Base-by-base conservation (phyloP, 2,113 vertebrate species). In the Callipepla squamata region DNA sequence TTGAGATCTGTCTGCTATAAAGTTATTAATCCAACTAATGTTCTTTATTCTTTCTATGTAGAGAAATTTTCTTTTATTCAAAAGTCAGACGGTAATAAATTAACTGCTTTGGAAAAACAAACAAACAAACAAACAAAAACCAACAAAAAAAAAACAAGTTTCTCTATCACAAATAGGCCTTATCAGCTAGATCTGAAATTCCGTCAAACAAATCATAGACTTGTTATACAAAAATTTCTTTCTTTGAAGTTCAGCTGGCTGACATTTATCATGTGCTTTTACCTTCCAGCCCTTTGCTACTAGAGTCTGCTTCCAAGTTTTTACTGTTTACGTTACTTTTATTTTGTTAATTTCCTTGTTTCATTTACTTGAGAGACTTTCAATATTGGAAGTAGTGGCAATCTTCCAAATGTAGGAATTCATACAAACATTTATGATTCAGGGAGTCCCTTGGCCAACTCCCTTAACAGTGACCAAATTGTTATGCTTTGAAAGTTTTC, bases 1-100 rank as follows among this genome's bases (percentile, higher is more conserved):
- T 75, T 65, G 58, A 79, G 40, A 68, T 40, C 38, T 92, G 32
- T 65, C 80, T 91, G 8, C 63, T 69, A 68, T 14, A 34, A 85
- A 84, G 8, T 61, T 72, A 59, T 79, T 81, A 87, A 94, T 72
- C 47, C 66, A 79, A 10, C 8, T 67, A 20, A 75, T 51, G 61
- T 72, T 81, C 70, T 89, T 68, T 81, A 22, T n/a, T 87, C 73
- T 30, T 50, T 75, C 74, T 68, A 59, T 69, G 44, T 44, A 57
- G 5, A 20, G 62, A 85, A 92, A 68, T 7, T 40, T 87, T 91
- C 44, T 89, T 94, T 89, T 84, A 53, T 83, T 75, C 38, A 81
- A 75, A 44, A 85, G 38, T 81, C 84, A 94, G 66, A 34, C 17
- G 79, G 14, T 75, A 67, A 72, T 65, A 75, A 0, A 2, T 89